Evolutionary conservation across 2,797 vertebrate genomes (phyloP), one percentile per base, ranked within the genome.

Genomic region (Pangasius mekongensis): DNA sequence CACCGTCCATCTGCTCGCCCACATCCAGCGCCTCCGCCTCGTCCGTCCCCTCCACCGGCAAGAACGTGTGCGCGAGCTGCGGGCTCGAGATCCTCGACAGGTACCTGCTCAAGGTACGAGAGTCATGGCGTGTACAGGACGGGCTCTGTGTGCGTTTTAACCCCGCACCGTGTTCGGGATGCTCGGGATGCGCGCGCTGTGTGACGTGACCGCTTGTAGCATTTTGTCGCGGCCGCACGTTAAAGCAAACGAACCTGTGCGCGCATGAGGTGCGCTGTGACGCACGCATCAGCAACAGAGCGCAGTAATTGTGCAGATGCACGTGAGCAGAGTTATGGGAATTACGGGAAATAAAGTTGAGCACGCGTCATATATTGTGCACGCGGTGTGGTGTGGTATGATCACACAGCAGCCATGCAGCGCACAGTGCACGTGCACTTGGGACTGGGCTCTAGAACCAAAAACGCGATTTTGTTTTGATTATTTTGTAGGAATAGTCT

Each of bases 41-140:
- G 91, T 98, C 98, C 85, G 96, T 96, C 91, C 97, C 95, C 67
- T 98, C 98, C 84, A 95, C 95, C 39, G 97, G 97, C 92, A 99
- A 98, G 95, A 99, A 98, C 94, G 93, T 98, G 94, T 99, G 98
- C 93, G 97, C 98, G 91, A 99, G 98, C 94, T 99, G 98, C 91
- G 98, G 98, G 16, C 96, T 98, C 90, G 98, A 98, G 95, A 98
- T 98, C 94, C 93, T 98, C 91, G 98, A 98, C 93, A 94, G 97
- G 92, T 98, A 98, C 93, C 92, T 98, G 91, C 97, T 98, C 74
- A 98, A 98, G 98, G 98, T 98, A 80, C 13, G 85, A n/a, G 5
- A 20, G 47, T 3, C 16, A 62, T 27, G 58, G 27, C 54, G 33
- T 39, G 20, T 58, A 20, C 73, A 7, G 11, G 5, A 76, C 54